Conservation (phyloP, 2,113 vertebrate species). For the Nyctibius bracteatus region DNA sequence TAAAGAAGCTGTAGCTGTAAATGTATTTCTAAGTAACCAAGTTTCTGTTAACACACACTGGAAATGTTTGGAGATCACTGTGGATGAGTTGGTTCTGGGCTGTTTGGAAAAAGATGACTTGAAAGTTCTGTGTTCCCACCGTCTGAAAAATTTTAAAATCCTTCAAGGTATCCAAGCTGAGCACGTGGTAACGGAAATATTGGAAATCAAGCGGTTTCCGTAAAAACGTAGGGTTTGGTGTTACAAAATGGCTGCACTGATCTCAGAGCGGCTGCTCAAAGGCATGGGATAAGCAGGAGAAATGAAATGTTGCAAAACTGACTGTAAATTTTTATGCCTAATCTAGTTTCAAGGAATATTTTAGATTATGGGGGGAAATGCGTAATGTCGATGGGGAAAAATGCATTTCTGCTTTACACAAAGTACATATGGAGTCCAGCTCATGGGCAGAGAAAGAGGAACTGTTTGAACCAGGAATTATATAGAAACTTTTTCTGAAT, state of each 20-base stretch:
- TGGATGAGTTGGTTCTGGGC: neutral
- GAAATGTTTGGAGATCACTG: neutral
- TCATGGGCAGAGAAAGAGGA: neutral
- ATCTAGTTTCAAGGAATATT: neutral
- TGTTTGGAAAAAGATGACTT: neutral
- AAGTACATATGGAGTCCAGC: neutral
- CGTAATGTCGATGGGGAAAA: no score
- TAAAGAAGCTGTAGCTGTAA: neutral
- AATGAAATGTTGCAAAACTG: neutral
- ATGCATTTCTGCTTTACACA: neutral
- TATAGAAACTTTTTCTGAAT: neutral
- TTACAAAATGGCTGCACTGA: neutral
- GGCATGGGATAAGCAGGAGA: neutral
- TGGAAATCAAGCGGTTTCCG: neutral
- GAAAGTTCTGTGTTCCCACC: neutral
- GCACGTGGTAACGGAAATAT: neutral
- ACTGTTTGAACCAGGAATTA: neutral
- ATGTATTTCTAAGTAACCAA: neutral
- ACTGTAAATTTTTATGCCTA: neutral
- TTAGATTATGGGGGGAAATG: no score
- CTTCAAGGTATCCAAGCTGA: neutral
- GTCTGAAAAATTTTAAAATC: neutral
- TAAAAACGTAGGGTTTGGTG: neutral
- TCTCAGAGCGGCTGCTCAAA: neutral
- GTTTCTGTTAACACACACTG: neutral